phyloP scores from a whole-genome alignment of 2,888 invertebrate species.

The Scaptomyza caliginosa region DNA sequence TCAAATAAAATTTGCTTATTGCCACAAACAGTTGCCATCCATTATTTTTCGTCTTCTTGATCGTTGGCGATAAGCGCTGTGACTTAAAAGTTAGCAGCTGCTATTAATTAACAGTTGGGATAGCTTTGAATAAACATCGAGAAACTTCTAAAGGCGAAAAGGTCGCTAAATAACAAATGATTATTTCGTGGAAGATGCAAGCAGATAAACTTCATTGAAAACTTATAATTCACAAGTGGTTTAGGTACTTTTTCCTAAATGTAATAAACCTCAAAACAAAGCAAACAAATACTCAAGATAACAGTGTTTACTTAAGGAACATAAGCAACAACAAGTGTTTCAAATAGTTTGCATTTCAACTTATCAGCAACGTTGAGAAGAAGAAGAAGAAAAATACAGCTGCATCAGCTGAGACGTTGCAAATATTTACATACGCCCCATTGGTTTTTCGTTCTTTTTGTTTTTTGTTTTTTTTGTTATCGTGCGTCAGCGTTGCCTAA shows the following conservation, averaged over 20 bases:
- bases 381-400: background rate
- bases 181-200: background rate
- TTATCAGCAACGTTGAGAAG: background rate
- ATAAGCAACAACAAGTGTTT: background rate
- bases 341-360: background rate
- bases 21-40: conserved; percentile 13
- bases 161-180: background rate
- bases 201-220: background rate
- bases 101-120: conserved; percentile 34
- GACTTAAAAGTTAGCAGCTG: conserved; percentile 5
- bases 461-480: conserved; percentile 10
- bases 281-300: background rate
- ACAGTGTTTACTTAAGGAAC: background rate
- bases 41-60: conserved; percentile 21
- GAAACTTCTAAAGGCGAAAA: background rate
- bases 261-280: no score
- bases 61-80: conserved; percentile 17
- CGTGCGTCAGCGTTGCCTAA: conserved; percentile 23
- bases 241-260: no score
- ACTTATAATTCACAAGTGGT: background rate
- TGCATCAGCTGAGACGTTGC: conserved; percentile 16
- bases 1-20: conserved; percentile 45
- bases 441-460: background rate
- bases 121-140: background rate
- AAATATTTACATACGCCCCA: conserved; percentile 37